Evolutionary conservation across 2,797 vertebrate species (phyloP), one percentile per base, ranked within the genome.

Genomic region (Danionella dracula): DNA sequence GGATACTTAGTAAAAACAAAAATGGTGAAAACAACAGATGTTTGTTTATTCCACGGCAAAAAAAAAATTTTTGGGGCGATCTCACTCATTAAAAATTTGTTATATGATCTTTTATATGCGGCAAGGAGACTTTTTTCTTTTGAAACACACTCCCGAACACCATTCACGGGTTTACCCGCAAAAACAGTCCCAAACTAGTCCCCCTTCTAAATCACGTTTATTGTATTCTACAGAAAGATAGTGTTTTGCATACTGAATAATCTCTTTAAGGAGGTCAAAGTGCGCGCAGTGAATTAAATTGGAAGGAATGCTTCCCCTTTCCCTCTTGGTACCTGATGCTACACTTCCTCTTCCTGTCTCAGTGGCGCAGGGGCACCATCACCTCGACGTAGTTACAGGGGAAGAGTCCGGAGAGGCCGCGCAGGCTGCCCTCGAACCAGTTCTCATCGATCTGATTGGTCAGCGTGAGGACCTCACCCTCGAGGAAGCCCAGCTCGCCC

Each of bases 381-480:
- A 99, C 92, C 73, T 98, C 93, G 68, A 99, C 95, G 12, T 97
- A 99, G 91, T 94, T 99, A 84, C 91, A 91, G 0, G 96, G 97
- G 82, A 99, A 99, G 87, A 90, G 96, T 76, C 97, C 97, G 0
- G 90, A 84, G 68, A 84, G 92, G 75, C 94, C 94, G 0, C 75
- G 87, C 72, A 99, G 77, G 80, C 81, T 85, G 66, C 97, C 97
- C 88, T 98, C 94, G 6, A 88, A 94, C 97, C 97, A 99, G 90
- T 99, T 99, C 74, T 98, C 95, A 9, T 99, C 97, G 9, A 99
- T 96, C 83, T 87, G 92, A 84, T 85, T 94, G 74, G 90, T 90
- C 82, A 99, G 84, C 1, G 91, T 95, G 90, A 99, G 98, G 83
- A 96, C 70, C 74, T 99, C 94, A 0, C 96, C 94, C 77, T 99